These are phyloP conservation scores for Protobothrops flavoviridis DNA, from an alignment of 2,113 vertebrate genomes.

Conservation along the genomic window DNA sequence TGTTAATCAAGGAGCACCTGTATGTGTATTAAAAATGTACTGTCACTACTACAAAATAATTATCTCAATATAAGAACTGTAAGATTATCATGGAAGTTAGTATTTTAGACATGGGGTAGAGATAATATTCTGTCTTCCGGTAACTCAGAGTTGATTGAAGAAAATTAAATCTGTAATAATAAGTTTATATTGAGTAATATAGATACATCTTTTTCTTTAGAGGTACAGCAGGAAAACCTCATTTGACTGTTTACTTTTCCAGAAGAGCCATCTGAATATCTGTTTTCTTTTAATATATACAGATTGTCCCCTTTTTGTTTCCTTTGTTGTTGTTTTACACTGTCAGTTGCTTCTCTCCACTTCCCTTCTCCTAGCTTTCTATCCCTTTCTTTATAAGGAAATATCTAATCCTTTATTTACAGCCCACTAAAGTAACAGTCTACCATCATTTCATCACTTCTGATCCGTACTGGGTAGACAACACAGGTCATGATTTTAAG, in stretches of 20 bases:
- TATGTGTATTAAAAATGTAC: not conserved
- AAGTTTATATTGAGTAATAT: not conserved
- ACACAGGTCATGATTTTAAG: not conserved
- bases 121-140: not conserved
- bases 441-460: not conserved
- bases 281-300: not conserved
- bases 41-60: not conserved
- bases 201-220: not conserved
- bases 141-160: not conserved
- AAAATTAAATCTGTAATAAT: not conserved
- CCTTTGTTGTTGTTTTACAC: not conserved
- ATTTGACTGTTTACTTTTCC: not conserved
- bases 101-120: not conserved
- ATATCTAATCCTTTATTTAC: not conserved
- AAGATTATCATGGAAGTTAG: not conserved
- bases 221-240: not conserved
- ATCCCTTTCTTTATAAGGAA: not conserved
- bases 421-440: not conserved
- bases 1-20: not conserved
- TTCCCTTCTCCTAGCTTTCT: not conserved
- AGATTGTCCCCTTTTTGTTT: not conserved
- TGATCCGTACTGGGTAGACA: not conserved
- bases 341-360: not conserved
- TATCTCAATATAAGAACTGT: not conserved
- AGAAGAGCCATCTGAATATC: not conserved